Percentiles rank a stretch among this genome's conserved stretches.
phyloP scores from a whole-genome alignment of 2,113 vertebrate species.

The Elephas maximus region DNA sequence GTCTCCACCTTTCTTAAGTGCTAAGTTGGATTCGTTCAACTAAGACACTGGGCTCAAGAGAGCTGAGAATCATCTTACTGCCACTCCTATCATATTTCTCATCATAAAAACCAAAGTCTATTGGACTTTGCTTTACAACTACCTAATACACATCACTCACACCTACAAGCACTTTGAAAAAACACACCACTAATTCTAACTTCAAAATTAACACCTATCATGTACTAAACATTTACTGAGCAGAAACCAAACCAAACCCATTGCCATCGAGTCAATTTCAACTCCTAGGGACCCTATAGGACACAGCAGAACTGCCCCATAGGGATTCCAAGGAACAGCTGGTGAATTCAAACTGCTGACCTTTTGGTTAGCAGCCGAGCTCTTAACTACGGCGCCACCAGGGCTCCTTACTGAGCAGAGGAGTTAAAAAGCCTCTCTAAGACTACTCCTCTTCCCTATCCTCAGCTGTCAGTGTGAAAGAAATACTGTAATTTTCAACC shows the following conservation, averaged over 20 bases:
- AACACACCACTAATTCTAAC: background rate
- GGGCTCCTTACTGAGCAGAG: too few relatives aligned
- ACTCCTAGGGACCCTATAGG: too few relatives aligned
- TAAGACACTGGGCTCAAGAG: background rate
- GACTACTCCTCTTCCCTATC: background rate
- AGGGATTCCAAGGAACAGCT: too few relatives aligned
- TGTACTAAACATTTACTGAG: fast-evolving
- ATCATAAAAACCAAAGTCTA: background rate
- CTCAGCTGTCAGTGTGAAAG: background rate
- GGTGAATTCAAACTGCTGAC: too few relatives aligned
- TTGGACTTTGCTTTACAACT: background rate
- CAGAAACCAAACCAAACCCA: too few relatives aligned
- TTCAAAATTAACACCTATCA: background rate
- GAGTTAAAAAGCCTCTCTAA: fast-evolving
- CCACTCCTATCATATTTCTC: background rate
- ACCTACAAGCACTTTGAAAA: background rate
- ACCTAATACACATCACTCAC: background rate
- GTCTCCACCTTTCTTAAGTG: background rate
- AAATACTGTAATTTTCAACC: background rate
- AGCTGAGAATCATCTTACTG: background rate
- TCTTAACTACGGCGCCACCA: too few relatives aligned
- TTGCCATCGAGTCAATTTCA: too few relatives aligned
- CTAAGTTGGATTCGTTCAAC: background rate
- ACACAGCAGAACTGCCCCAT: too few relatives aligned
- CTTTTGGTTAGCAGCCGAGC: too few relatives aligned